Conservation (phyloP, 2,888 invertebrate species). For the Temnothorax rugatulus region DNA sequence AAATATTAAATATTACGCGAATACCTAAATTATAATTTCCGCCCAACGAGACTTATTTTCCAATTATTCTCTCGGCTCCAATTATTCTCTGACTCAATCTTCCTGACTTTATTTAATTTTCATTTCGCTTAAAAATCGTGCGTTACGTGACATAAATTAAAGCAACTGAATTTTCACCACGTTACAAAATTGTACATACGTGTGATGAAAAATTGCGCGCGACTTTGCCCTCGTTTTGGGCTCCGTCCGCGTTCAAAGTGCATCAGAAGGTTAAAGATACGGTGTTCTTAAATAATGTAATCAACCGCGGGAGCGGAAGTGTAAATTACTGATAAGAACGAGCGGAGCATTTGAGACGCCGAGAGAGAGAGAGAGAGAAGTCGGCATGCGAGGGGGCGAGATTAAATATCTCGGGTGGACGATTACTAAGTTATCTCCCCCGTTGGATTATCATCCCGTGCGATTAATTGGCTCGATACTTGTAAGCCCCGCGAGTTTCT, state of each 20-base stretch:
- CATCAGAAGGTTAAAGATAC: constrained; percentile 11
- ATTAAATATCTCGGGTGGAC: constrained; percentile 16
- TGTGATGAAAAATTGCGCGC: constrained; percentile 4
- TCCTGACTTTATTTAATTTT: not conserved
- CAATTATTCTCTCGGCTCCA: not conserved
- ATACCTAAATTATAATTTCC: constrained; percentile 30
- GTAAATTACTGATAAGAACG: constrained; percentile 45
- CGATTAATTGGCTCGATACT: constrained; percentile 18
- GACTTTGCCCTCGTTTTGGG: not conserved
- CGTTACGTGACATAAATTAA: not conserved
- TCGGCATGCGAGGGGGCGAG: not conserved
- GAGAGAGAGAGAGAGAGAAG: not conserved
- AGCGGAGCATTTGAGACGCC: not conserved
- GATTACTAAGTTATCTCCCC: constrained; percentile 22
- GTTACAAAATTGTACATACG: not conserved
- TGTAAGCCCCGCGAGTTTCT: not conserved
- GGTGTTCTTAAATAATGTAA: constrained; percentile 11
- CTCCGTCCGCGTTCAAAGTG: not conserved
- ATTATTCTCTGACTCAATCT: not conserved
- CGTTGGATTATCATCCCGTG: constrained; percentile 12
- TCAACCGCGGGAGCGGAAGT: constrained; percentile 15
- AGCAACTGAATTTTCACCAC: not conserved
- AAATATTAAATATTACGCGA: constrained; percentile 24
- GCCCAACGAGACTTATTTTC: not conserved
- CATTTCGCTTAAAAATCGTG: constrained; percentile 1